Conservation (phyloP, 2,113 vertebrate species). For the Probosciger aterrimus region DNA sequence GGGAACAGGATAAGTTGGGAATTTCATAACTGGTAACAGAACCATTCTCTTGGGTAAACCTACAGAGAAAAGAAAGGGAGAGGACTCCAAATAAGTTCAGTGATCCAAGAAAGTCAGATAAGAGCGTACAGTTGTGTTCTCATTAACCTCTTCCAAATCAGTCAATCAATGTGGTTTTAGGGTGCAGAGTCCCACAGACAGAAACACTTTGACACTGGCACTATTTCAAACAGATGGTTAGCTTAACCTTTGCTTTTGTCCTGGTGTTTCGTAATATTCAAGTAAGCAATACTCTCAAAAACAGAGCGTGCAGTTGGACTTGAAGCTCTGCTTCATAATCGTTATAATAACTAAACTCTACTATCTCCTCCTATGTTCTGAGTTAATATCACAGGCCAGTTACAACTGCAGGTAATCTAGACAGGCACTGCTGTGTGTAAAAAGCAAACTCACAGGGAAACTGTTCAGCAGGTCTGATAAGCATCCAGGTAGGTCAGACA, state of each 20-base stretch:
- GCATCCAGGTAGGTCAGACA: constrained; percentile 27
- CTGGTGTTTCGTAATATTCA: neutral
- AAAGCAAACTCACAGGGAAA: neutral
- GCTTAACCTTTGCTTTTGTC: constrained; percentile 1
- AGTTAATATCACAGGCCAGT: constrained; percentile 8
- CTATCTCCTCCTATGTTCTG: neutral
- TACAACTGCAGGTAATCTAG: neutral
- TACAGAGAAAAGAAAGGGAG: constrained; percentile 94
- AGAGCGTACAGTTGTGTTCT: constrained; percentile 69
- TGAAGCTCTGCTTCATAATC: neutral
- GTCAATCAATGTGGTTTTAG: constrained; percentile 60
- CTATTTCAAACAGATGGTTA: neutral
- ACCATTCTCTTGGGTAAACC: constrained; percentile 99
- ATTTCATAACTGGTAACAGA: constrained; percentile 99
- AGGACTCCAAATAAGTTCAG: constrained; percentile 90
- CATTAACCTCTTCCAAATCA: constrained; percentile 77
- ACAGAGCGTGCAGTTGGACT: neutral
- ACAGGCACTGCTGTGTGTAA: neutral
- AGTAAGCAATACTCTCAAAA: neutral
- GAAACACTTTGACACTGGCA: neutral
- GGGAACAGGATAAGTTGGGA: constrained; percentile 95
- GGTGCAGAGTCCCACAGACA: constrained; percentile 20
- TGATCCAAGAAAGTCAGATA: constrained; percentile 73
- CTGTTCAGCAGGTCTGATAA: constrained; percentile 4
- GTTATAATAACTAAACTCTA: neutral